phyloP scores from a whole-genome alignment of 2,888 invertebrate genomes.

The Drosophila nr. perissopoda region DNA sequence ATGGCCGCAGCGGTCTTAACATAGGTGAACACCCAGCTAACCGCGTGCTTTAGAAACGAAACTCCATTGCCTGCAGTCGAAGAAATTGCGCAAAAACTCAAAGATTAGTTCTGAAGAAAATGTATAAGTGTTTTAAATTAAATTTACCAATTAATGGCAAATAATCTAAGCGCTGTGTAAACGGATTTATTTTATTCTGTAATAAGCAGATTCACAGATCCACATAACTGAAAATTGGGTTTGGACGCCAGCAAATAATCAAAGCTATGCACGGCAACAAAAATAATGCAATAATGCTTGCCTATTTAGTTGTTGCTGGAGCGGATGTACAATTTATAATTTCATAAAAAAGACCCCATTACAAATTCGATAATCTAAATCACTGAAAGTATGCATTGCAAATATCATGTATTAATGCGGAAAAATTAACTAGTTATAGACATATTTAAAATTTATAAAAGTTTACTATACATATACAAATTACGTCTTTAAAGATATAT shows the following conservation, averaged over 20 bases:
- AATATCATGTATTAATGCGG: too few relatives aligned
- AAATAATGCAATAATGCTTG: neutral
- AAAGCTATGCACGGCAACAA: neutral
- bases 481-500: too few relatives aligned
- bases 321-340: neutral
- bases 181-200: neutral
- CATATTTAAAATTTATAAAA: too few relatives aligned
- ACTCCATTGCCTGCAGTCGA: slow-evolving; percentile 69
- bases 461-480: too few relatives aligned
- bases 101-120: neutral
- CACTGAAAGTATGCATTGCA: too few relatives aligned
- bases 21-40: slow-evolving; percentile 82
- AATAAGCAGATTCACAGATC: neutral
- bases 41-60: slow-evolving; percentile 78
- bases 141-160: neutral
- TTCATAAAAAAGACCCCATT: neutral
- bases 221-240: neutral
- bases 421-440: too few relatives aligned
- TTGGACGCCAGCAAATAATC: neutral
- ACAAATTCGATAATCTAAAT: too few relatives aligned
- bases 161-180: neutral
- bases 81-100: neutral
- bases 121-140: neutral
- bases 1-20: slow-evolving; percentile 78
- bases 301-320: slow-evolving; percentile 1